Evolutionary conservation across 1,140 invertebrate genomes (phyloP).

Genomic region (Trachelipus rathkii): DNA sequence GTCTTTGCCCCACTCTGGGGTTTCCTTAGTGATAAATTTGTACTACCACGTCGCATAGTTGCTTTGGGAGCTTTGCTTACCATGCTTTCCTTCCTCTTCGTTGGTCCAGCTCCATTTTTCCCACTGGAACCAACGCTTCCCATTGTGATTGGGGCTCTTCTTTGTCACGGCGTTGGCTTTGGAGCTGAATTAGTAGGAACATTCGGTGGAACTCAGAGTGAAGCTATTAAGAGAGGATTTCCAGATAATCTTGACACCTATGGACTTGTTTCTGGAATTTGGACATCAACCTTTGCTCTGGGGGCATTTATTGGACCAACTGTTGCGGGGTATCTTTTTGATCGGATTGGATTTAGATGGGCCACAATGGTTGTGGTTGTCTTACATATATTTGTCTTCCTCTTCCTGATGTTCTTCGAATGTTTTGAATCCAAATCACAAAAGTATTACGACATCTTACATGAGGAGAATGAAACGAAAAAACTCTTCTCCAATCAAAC

Average conservation of each 20-base stretch:
- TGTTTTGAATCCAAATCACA: conserved; percentile 3
- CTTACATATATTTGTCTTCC: conserved; percentile 34
- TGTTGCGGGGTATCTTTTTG: conserved; percentile 68
- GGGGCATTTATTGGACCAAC: conserved; percentile 80
- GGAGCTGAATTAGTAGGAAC: conserved; percentile 76
- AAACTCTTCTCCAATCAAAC: background rate
- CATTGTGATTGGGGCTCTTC: conserved; percentile 61
- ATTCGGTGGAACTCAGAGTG: conserved; percentile 72
- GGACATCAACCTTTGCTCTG: conserved; percentile 78
- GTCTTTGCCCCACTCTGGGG: conserved; percentile 75
- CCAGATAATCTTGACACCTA: conserved; percentile 77
- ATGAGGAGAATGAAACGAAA: background rate
- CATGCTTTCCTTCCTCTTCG: conserved; percentile 61
- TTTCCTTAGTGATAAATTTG: conserved; percentile 66
- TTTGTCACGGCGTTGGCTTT: conserved; percentile 72
- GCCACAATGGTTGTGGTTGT: conserved; percentile 63
- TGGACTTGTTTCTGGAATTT: conserved; percentile 74
- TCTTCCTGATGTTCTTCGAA: conserved; percentile 21
- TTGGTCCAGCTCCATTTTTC: conserved; percentile 59
- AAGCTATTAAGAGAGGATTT: conserved; percentile 65
- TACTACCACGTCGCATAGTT: conserved; percentile 64
- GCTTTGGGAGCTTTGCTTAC: conserved; percentile 64
- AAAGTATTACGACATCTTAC: background rate
- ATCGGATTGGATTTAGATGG: conserved; percentile 66
- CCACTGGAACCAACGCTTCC: conserved; percentile 31